Base-by-base conservation (phyloP, 2,797 vertebrate species). In the Carcharodon carcharias region DNA sequence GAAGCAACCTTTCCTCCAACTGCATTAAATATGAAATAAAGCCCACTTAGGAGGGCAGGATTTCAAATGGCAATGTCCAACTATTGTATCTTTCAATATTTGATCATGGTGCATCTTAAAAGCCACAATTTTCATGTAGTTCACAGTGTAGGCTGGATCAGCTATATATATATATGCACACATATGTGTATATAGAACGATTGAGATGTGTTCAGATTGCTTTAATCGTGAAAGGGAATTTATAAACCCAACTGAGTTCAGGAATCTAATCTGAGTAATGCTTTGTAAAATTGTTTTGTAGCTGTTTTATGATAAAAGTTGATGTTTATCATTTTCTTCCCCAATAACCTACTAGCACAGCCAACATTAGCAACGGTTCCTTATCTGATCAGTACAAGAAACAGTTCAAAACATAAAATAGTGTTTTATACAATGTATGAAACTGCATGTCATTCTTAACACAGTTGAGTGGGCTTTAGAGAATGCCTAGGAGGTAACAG, bases 11-110 rank as follows among this genome's bases (percentile, higher is more conserved):
- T 67, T 93, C 91, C 91, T 67, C 91, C 40, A 93, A 65, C 91
- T 23, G 21, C 26, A 93, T 65, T 93, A 93, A 93, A 93, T 93
- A 93, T 93, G 91, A 93, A 93, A 93, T 93, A 93, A 67, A 93
- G 40, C 63, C 91, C n/a, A 67, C 91, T 93, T 67, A 93, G n/a
- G 8, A 45, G 63, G 91, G 91, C 61, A 67, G 26, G 35, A 67
- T 93, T 67, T 93, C 61, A 93, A 93, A 67, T 45, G n/a, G n/a
- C 63, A 93, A 67, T 23, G 61, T 93, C 61, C 63, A 11, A 93
- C n/a, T 61, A 91, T 91, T 31, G 88, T n/a, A 61, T n/a, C 54
- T 91, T 61, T 63, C 31, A 67, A 45, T 45, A 93, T 93, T 67
- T 93, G 91, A 28, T 67, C 1, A 45, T 11, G 35, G 61, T 45